Base-by-base conservation (phyloP, 2,113 vertebrate species). In the Salvator merianae region DNA sequence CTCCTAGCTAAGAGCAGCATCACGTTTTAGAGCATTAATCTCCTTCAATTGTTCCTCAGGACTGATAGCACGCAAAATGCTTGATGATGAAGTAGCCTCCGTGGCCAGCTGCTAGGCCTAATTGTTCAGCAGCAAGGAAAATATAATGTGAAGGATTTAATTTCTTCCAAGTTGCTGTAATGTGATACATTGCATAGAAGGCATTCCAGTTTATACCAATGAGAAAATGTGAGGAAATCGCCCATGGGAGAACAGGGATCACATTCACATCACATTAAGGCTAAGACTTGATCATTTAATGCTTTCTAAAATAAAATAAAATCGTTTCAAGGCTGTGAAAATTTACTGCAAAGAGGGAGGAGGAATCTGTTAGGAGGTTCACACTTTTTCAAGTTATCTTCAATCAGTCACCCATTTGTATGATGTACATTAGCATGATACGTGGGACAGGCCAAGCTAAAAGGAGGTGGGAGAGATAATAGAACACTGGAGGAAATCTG, bases 151-250 rank as follows among this genome's bases (percentile, higher is more conserved):
- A 32, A 38, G 88, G 83, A 91, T 88, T 88, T 81, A 18, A 55
- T 76, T 83, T 79, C 89, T 77, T 85, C 77, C 83, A 66, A 85
- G 28, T 82, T 77, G 88, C 83, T 89, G 88, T 90, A 89, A 92
- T 34, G 69, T 86, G 85, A 91, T 89, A 86, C 10, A 62, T 77
- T 85, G 72, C 62, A 47, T 86, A 74, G 88, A 86, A 36, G 8
- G 59, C 68, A 62, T 72, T 53, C 62, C 50, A 28, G 26, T 68
- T 36, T 77, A 26, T 84, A 82, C 79, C 75, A 69, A 77, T 79
- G 75, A 18, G 26, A 63, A 89, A 63, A 79, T 62, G 53, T 7
- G 63, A 53, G 13, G 14, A 14, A 65, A 72, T 5, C 59, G 32
- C 81, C 87, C 81, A 75, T 47, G 38, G 85, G 75, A 34, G 78